A percentile compares a stretch with the other conserved stretches of the same genome.
These are phyloP conservation scores for Plodia interpunctella DNA, from an alignment of 1,140 invertebrate species.

Conservation along the genomic window DNA sequence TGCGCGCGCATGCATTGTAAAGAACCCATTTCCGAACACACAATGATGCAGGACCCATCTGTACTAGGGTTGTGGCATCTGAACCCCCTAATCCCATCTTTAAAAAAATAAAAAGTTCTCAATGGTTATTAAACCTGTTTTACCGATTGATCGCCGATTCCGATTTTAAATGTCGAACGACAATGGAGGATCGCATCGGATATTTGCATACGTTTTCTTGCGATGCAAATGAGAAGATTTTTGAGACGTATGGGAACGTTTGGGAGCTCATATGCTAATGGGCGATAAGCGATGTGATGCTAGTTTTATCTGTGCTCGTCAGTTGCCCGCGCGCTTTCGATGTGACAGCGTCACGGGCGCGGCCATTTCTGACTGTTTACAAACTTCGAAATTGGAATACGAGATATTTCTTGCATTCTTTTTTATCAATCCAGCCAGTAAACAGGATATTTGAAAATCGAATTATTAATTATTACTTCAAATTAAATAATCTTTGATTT, in stretches of 20 bases:
- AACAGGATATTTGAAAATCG: slow-evolving; percentile 1
- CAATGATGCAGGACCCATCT: slow-evolving; percentile 59
- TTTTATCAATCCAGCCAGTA: slow-evolving; percentile 2
- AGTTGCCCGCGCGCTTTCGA: slow-evolving; percentile 64
- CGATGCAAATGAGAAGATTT: slow-evolving; percentile 58
- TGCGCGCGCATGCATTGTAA: slow-evolving; percentile 45
- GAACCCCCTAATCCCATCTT: slow-evolving; percentile 55
- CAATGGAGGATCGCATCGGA: slow-evolving; percentile 43
- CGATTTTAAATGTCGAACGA: slow-evolving; percentile 52
- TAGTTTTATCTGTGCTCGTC: slow-evolving; percentile 53
- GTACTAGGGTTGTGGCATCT: slow-evolving; percentile 41
- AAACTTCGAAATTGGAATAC: slow-evolving; percentile 4
- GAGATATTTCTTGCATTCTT: slow-evolving; percentile 5
- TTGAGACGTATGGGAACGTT: slow-evolving; percentile 59
- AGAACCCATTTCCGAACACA: slow-evolving; percentile 64
- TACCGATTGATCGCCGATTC: slow-evolving; percentile 63
- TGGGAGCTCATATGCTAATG: slow-evolving; percentile 58
- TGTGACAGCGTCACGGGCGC: slow-evolving; percentile 33
- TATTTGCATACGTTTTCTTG: slow-evolving; percentile 68
- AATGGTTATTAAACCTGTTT: slow-evolving; percentile 61
- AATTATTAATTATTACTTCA: not conserved
- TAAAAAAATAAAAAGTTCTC: slow-evolving; percentile 20
- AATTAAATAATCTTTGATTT: not conserved
- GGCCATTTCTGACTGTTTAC: slow-evolving; percentile 12
- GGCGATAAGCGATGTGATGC: slow-evolving; percentile 52